Evolutionary conservation across 2,888 invertebrate species (phyloP).

Genomic region (Lasioglossum zephyrum): DNA sequence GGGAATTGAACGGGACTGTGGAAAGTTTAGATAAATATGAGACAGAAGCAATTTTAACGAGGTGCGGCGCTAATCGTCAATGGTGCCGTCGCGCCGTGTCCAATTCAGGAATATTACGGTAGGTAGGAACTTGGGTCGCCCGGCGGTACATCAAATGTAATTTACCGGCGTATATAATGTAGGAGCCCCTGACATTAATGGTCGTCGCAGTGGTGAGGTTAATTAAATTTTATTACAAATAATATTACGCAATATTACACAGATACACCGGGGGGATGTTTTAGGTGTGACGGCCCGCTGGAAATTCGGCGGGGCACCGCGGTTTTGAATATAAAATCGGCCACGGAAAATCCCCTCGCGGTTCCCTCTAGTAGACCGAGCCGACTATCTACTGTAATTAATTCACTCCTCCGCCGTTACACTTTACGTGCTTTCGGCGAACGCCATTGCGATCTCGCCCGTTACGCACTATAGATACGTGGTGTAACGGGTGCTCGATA

Average conservation of each 20-base stretch:
- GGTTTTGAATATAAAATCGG: constrained; percentile 60
- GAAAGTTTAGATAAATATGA: constrained; percentile 51
- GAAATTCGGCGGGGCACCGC: constrained; percentile 9
- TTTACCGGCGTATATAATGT: constrained; percentile 63
- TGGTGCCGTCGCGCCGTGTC: constrained; percentile 30
- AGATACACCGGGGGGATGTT: constrained; percentile 37
- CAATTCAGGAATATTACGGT: constrained; percentile 57
- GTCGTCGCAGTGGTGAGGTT: constrained; percentile 60
- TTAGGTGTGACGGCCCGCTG: constrained; percentile 15
- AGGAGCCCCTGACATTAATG: constrained; percentile 63
- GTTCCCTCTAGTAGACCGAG: constrained; percentile 32
- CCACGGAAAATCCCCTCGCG: constrained; percentile 38
- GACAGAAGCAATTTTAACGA: constrained; percentile 31
- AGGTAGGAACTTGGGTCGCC: constrained; percentile 39
- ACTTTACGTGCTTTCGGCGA: constrained; percentile 43
- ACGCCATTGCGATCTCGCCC: constrained; percentile 42
- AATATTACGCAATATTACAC: constrained; percentile 68
- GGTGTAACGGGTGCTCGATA: neutral
- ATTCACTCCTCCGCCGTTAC: constrained; percentile 53
- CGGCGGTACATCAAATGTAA: constrained; percentile 60
- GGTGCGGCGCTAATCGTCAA: constrained; percentile 55
- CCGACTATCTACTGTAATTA: constrained; percentile 58
- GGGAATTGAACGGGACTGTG: constrained; percentile 24
- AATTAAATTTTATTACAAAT: constrained; percentile 76
- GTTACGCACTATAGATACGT: constrained; percentile 21